Conservation (phyloP, 2,797 vertebrate genomes). For the Otus scops region DNA sequence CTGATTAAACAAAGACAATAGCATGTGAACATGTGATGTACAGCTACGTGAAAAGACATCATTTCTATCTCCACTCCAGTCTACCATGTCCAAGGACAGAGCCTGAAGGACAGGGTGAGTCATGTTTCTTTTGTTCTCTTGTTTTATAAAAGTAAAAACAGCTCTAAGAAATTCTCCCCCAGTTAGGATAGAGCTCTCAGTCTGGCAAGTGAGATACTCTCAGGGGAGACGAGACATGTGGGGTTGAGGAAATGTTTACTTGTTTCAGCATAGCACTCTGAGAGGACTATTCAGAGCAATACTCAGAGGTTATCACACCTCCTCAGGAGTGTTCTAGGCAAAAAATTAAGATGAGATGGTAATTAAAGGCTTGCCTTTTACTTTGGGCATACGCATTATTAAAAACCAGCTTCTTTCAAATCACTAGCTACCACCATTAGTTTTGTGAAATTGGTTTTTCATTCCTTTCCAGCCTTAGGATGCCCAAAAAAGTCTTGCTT, state of each 20-base stretch:
- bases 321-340: neutral
- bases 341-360: neutral
- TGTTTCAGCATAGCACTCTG: neutral
- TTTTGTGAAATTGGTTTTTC: neutral
- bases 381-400: neutral
- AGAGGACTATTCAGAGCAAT: neutral
- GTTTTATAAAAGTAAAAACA: neutral
- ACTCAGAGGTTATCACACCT: neutral
- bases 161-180: neutral
- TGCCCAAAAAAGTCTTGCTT: neutral
- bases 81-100: neutral
- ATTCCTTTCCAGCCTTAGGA: neutral
- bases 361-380: neutral
- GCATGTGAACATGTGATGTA: fast-evolving
- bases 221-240: neutral
- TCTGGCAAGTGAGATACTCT: neutral
- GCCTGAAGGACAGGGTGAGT: neutral
- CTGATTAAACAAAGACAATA: constrained; percentile 63
- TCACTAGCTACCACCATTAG: neutral
- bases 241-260: neutral
- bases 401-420: neutral
- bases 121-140: neutral
- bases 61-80: neutral
- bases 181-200: neutral
- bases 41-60: fast-evolving